Percentiles rank a stretch among this genome's conserved stretches.
Evolutionary conservation across 92 coral and sea anemone genomes (phyloP).

Genomic region (Actinernus sp.): DNA sequence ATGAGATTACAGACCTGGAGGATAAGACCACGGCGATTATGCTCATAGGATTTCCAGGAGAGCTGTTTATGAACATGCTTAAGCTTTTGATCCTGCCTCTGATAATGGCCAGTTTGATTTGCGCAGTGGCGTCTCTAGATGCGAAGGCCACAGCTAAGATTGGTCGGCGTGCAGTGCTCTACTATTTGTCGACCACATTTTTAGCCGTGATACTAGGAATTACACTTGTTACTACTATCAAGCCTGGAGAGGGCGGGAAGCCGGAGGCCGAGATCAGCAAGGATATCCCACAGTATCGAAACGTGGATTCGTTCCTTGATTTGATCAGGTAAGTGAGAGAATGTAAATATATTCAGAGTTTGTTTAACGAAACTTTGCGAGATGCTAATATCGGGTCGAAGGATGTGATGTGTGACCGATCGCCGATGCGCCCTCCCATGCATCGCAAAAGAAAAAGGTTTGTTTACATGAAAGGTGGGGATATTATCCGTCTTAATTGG

Average conservation of each 20-base stretch:
- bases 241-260: slow-evolving; percentile 83
- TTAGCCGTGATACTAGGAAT: slow-evolving; percentile 89
- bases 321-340: slow-evolving; percentile 76
- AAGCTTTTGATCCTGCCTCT: slow-evolving; percentile 89
- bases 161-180: slow-evolving; percentile 88
- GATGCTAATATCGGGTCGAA: too few relatives aligned
- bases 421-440: too few relatives aligned
- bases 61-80: slow-evolving; percentile 89
- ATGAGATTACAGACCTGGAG: slow-evolving; percentile 74
- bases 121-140: slow-evolving; percentile 87
- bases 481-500: too few relatives aligned
- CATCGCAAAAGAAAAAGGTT: too few relatives aligned
- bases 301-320: slow-evolving; percentile 92
- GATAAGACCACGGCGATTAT: slow-evolving; percentile 69
- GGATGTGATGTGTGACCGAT: too few relatives aligned
- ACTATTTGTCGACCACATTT: slow-evolving; percentile 77
- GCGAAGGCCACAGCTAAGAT: slow-evolving; percentile 89
- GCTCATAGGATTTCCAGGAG: slow-evolving; percentile 94
- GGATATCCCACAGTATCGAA: slow-evolving; percentile 64
- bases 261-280: slow-evolving; percentile 37
- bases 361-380: too few relatives aligned
- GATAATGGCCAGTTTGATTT: slow-evolving; percentile 83
- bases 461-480: too few relatives aligned
- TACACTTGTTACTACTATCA: slow-evolving; percentile 79
- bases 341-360: too few relatives aligned